Conservation (phyloP, 2,888 invertebrate species). For the Boloria euphrosyne region DNA sequence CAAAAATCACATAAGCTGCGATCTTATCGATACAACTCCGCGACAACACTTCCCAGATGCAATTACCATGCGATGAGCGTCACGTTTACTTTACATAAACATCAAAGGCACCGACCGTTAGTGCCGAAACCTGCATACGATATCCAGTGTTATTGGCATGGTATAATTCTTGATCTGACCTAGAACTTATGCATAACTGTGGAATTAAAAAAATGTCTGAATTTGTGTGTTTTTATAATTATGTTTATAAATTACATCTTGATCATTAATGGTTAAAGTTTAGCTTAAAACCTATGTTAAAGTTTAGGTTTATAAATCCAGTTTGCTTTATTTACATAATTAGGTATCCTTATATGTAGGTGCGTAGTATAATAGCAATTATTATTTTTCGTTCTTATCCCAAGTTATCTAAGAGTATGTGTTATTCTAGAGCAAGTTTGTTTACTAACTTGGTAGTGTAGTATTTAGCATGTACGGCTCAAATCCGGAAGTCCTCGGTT, state of each 20-base stretch:
- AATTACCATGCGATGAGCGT: conserved; percentile 50
- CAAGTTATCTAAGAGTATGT: too few relatives aligned
- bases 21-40: conserved; percentile 30
- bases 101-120: conserved; percentile 63
- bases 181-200: not conserved
- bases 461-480: too few relatives aligned
- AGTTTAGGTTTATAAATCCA: too few relatives aligned
- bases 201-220: not conserved
- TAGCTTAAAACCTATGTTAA: too few relatives aligned
- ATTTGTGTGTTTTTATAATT: not conserved
- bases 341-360: too few relatives aligned
- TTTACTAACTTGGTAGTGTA: too few relatives aligned
- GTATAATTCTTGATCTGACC: conserved; percentile 12
- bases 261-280: too few relatives aligned
- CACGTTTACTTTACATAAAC: conserved; percentile 71
- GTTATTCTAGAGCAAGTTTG: too few relatives aligned
- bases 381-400: too few relatives aligned
- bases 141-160: conserved; percentile 37
- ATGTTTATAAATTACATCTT: not conserved
- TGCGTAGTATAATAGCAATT: too few relatives aligned
- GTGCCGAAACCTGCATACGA: conserved; percentile 56
- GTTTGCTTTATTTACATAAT: too few relatives aligned
- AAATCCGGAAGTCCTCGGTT: too few relatives aligned
- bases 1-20: not conserved
- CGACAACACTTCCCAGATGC: conserved; percentile 29